Conservation (phyloP, 2,888 invertebrate genomes). For the Drosophila subquinaria region DNA sequence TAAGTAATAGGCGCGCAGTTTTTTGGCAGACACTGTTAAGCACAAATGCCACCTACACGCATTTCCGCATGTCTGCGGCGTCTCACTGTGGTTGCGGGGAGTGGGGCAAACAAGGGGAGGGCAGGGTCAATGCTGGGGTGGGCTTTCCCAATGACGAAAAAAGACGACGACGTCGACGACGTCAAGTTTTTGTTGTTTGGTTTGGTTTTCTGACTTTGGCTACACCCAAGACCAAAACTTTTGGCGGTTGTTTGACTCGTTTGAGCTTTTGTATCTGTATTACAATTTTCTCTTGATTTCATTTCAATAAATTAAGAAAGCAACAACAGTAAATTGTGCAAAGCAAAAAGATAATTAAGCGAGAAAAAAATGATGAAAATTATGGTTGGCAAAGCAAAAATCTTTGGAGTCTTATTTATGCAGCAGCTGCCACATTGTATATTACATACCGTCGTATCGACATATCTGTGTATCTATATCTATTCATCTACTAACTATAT, state of each 20-base stretch:
- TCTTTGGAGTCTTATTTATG: conserved; percentile 38
- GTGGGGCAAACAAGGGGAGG: background rate
- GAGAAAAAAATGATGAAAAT: conserved; percentile 60
- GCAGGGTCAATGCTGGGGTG: conserved; percentile 3
- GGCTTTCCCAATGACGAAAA: conserved; percentile 38
- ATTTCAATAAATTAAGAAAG: conserved; percentile 81
- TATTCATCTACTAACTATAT: conserved; percentile 30
- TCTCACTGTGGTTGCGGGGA: background rate
- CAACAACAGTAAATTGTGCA: conserved; percentile 69
- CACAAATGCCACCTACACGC: conserved; percentile 49
- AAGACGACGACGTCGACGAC: conserved; percentile 2
- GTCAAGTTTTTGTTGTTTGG: conserved; percentile 22
- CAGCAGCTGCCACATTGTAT: conserved; percentile 32
- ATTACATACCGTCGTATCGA: conserved; percentile 18
- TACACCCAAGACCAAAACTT: conserved; percentile 7
- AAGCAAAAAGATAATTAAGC: conserved; percentile 63
- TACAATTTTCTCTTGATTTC: conserved; percentile 72
- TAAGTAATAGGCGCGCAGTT: conserved; percentile 78
- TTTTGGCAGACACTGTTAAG: conserved; percentile 37
- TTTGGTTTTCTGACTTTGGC: conserved; percentile 13
- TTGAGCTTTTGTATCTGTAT: conserved; percentile 29
- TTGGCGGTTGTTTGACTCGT: conserved; percentile 8
- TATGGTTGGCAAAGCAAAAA: conserved; percentile 29
- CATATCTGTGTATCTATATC: conserved; percentile 35
- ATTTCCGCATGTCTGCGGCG: conserved; percentile 37